Evolutionary conservation across 2,113 vertebrate genomes (phyloP).

Genomic region (Elephas maximus): DNA sequence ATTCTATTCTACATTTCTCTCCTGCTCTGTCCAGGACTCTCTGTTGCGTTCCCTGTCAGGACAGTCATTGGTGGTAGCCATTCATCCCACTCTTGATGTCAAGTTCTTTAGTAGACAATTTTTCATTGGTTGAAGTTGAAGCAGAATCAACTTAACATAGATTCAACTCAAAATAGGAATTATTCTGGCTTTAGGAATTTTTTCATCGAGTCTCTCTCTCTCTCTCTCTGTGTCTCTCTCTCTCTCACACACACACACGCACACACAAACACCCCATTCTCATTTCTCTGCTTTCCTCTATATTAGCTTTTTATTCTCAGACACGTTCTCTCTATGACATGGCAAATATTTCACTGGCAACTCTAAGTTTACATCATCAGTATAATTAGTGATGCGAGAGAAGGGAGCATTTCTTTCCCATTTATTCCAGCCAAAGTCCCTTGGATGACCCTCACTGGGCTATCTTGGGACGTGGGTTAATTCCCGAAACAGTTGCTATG

Average conservation of each 20-base stretch:
- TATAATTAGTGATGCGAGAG: background rate
- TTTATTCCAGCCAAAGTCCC: background rate
- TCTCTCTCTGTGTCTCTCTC: background rate
- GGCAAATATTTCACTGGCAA: background rate
- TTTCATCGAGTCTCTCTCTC: background rate
- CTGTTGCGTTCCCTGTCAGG: too few relatives aligned
- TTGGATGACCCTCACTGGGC: background rate
- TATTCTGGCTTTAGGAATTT: background rate
- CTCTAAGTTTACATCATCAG: background rate
- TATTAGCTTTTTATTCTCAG: background rate
- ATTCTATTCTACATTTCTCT: too few relatives aligned
- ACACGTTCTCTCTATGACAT: background rate
- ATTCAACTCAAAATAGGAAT: background rate
- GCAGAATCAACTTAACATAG: background rate
- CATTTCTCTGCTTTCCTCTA: background rate
- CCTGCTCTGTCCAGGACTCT: too few relatives aligned
- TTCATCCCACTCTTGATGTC: background rate
- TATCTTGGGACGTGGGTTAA: background rate
- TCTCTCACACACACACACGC: too few relatives aligned
- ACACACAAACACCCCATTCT: background rate
- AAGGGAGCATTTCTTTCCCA: background rate
- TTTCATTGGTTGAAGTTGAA: background rate
- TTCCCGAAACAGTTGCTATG: background rate
- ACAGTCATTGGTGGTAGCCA: too few relatives aligned
- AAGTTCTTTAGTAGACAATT: background rate